Evolutionary conservation across 2,797 vertebrate species (phyloP).

Genomic region (Cynopterus sphinx): DNA sequence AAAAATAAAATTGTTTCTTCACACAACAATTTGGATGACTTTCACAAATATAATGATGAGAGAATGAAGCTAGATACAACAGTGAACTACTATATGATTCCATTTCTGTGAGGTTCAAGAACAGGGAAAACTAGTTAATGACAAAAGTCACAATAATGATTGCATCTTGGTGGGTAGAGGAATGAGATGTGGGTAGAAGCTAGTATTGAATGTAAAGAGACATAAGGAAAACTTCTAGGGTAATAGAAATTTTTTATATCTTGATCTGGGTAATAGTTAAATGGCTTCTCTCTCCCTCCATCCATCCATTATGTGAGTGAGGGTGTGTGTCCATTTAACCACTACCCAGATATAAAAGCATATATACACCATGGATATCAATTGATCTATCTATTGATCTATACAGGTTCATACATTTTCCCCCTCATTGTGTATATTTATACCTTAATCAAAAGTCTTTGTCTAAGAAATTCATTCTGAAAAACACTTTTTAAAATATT

Average conservation of each 20-base stretch:
- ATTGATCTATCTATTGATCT: background rate
- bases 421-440: background rate
- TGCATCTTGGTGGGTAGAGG: background rate
- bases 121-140: background rate
- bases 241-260: background rate
- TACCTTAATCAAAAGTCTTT: background rate
- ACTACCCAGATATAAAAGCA: background rate
- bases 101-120: background rate
- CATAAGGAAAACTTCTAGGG: background rate
- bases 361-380: background rate
- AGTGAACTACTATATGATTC: background rate
- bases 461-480: background rate
- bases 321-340: background rate
- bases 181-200: background rate
- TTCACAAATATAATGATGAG: background rate
- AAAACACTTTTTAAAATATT: background rate
- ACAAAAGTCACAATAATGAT: background rate
- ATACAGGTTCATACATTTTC: background rate
- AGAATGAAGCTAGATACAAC: background rate
- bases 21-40: background rate
- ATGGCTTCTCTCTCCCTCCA: background rate
- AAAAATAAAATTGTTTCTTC: background rate
- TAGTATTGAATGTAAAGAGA: background rate
- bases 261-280: background rate
- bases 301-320: too few relatives aligned